phyloP scores from a whole-genome alignment of 2,113 vertebrate genomes.

The Scalopus aquaticus region DNA sequence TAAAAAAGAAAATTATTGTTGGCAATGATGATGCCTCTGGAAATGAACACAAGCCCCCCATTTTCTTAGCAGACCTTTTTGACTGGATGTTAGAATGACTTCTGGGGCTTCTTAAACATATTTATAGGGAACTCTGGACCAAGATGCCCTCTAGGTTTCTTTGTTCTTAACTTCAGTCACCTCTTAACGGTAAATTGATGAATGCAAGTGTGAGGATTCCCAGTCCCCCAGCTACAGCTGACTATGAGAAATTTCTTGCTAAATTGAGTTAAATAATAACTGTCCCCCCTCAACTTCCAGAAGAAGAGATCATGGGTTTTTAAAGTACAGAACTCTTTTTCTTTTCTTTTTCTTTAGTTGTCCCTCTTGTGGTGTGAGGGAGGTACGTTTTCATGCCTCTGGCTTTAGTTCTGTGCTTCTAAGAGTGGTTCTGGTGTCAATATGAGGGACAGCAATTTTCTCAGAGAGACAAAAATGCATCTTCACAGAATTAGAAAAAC shows the following conservation, averaged over 20 bases:
- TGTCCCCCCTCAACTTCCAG: not conserved
- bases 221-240: not conserved
- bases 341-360: constrained; percentile 6
- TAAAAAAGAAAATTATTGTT: not conserved
- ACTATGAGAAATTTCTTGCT: not conserved
- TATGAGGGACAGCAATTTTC: not conserved
- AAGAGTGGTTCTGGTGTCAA: not conserved
- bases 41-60: not conserved
- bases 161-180: not conserved
- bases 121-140: not conserved
- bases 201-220: not conserved
- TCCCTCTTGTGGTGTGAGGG: not conserved
- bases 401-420: not conserved
- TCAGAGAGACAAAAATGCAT: not conserved
- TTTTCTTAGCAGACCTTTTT: not conserved
- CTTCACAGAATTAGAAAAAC: constrained; percentile 46
- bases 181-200: not conserved
- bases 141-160: not conserved
- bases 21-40: not conserved
- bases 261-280: not conserved
- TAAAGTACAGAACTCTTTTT: not conserved
- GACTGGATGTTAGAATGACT: not conserved
- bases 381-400: constrained; percentile 24
- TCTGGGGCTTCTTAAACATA: not conserved
- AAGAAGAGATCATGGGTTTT: not conserved